A percentile compares a stretch with the other conserved stretches of the same genome.
Conservation (phyloP, 2,888 invertebrate genomes). For the Cabera pusaria region DNA sequence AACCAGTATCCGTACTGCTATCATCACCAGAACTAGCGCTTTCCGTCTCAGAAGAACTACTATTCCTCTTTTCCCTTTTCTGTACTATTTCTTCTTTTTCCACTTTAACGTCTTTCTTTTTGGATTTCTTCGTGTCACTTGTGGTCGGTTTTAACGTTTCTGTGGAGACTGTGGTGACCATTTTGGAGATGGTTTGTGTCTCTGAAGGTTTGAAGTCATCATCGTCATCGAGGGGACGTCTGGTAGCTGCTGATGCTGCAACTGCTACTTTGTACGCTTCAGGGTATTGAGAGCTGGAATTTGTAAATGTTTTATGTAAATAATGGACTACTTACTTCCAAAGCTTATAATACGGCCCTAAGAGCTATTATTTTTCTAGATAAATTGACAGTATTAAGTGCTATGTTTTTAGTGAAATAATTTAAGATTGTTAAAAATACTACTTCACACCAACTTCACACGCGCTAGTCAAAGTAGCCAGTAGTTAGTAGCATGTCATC, state of each 20-base stretch:
- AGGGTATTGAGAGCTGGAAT: conserved; percentile 84
- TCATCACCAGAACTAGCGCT: conserved; percentile 87
- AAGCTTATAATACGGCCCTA: no score
- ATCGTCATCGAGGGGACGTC: conserved; percentile 64
- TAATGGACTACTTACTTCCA: no score
- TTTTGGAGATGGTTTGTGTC: conserved; percentile 58
- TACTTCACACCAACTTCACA: no score
- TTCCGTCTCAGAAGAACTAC: conserved; percentile 85
- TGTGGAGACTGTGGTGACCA: conserved; percentile 73
- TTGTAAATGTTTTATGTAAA: conserved; percentile 4
- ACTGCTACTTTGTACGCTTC: conserved; percentile 86
- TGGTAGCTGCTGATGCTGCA: conserved; percentile 72
- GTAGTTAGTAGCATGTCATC: no score
- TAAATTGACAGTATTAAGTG: no score
- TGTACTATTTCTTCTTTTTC: conserved; percentile 10
- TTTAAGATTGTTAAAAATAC: no score
- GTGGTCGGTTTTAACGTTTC: conserved; percentile 73
- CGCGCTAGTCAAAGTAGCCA: no score
- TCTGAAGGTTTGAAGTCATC: conserved; percentile 60
- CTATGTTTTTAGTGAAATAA: no score
- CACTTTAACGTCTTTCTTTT: conserved; percentile 47
- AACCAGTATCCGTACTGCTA: conserved; percentile 84
- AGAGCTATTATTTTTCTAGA: no score
- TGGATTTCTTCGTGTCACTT: conserved; percentile 55
- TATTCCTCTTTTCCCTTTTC: conserved; percentile 49